Evolutionary conservation across 2,888 invertebrate species (phyloP).

Genomic region (Clusia tigrina): DNA sequence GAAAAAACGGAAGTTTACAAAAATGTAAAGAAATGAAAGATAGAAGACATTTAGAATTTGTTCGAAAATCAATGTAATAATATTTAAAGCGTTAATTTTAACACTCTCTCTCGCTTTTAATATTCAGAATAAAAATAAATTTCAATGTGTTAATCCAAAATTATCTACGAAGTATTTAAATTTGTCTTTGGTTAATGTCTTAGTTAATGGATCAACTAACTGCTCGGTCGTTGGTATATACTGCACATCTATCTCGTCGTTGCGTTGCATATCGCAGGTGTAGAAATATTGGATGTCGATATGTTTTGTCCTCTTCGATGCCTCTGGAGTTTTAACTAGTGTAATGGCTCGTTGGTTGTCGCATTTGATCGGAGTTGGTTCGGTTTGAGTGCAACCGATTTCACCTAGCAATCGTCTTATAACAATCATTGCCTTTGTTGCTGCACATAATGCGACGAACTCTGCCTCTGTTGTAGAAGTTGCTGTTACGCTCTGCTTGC

Average conservation of each 20-base stretch:
- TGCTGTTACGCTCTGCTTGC: constrained; percentile 14
- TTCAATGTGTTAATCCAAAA: too few relatives aligned
- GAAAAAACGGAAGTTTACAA: too few relatives aligned
- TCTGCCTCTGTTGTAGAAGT: constrained; percentile 13
- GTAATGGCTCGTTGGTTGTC: constrained; percentile 27
- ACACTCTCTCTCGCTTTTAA: too few relatives aligned
- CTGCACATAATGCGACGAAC: constrained; percentile 19
- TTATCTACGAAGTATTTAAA: too few relatives aligned
- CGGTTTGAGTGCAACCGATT: constrained; percentile 1
- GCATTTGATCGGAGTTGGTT: constrained; percentile 15
- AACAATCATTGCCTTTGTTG: neutral
- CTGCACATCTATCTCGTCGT: constrained; percentile 22
- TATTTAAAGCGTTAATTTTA: too few relatives aligned
- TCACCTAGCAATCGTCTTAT: constrained; percentile 11
- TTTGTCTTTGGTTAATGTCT: constrained; percentile 19
- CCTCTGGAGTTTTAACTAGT: constrained; percentile 28
- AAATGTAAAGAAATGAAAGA: too few relatives aligned
- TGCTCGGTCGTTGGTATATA: constrained; percentile 20
- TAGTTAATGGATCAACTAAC: constrained; percentile 27
- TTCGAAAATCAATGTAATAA: too few relatives aligned
- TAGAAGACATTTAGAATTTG: too few relatives aligned
- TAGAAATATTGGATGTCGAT: constrained; percentile 29
- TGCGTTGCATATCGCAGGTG: constrained; percentile 19
- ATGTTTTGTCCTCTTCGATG: constrained; percentile 29
- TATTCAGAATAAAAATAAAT: too few relatives aligned